Evolutionary conservation across 2,888 invertebrate genomes (phyloP), one percentile per base, ranked within the genome.

Genomic region (Lacanobia oleracea): DNA sequence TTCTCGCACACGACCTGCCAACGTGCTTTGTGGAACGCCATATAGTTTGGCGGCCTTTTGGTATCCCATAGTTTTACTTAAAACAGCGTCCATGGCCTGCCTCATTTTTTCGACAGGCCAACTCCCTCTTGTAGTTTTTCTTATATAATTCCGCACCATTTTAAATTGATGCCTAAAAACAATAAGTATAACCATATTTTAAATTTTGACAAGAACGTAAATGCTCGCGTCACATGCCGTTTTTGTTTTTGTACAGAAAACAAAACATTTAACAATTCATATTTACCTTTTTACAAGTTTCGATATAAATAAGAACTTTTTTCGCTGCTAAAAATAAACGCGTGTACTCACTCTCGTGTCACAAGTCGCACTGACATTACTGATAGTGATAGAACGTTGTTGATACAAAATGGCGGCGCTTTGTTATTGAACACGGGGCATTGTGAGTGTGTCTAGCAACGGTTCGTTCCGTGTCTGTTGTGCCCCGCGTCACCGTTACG

Each of bases 81-180:
- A 43, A 43, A 60, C 23, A 60, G 43, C 60, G 21, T 60, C 60
- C 4, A 60, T 21, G 21, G 60, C 60, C 16, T 60, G 16, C 23
- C 21, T 16, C 60, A 60, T 60, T 5, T 60, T 60, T 23, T 21
- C 23, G 14, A 60, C 16, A 5, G 60, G 23, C 60, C 60, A 62
- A 50, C 50, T 62, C 1, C 60, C 60, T 60, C 60, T 60, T 23
- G 60, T 60, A 59, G 59, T 59, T 59, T 60, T 60, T 23, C 60
- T 43, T 43, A 43, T 3, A 23, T 43, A 60, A 60, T n/a, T 59
- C 40, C 60, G 40, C 9, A 60, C 60, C 60, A 60, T 60, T 10
- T 23, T 43, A 23, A 10, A 16, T 43, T 16, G 16, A 43, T 59
- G 43, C 21, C 60, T 60, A 33, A 43, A 43, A 43, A 60, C 9